Base-by-base conservation (phyloP, 2,888 invertebrate species). In the Tholera decimalis region DNA sequence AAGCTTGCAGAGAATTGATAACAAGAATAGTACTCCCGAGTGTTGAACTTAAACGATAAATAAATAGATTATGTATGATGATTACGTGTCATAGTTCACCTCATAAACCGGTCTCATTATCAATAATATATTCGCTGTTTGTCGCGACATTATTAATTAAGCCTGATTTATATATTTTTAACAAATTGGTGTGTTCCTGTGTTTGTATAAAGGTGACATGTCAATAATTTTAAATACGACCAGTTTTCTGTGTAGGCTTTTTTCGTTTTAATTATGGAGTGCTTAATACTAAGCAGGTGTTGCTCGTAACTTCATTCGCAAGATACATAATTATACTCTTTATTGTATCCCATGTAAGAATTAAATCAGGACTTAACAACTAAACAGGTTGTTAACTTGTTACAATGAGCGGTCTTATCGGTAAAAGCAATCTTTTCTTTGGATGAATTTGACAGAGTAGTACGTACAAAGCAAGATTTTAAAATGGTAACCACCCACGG, bases 91-190 rank as follows among this genome's bases (percentile, higher is more conserved):
- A 53, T 51, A 73, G 49, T 55, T 73, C 49, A 49, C 22, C 15
- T 64, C 49, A 28, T 64, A 61, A 72, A 51, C 58, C n/a, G 22
- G 51, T 73, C 49, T 60, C 47, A 57, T 78, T 77, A 77, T 73
- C 69, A 51, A 28, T 50, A 54, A 77, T 77, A 44, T 62, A 73
- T 72, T 68, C 7, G 11, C 13, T 24, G 28, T 63, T 66, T 61
- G 70, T 66, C 43, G 30, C 28, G 6, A 41, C n/a, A 51, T 56
- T 63, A 69, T 47, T 70, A 62, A 60, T 80, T 62, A 64, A 56
- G 26, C 1, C 41, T 65, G 58, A 64, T 65, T 55, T 69, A 69
- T 60, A 55, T 43, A 43, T 57, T 57, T 64, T 54, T 54, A 59
- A 68, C 53, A 54, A 76, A 76, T 76, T 64, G 22, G 28, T 26